Percentiles rank a stretch among this genome's conserved stretches.
These are phyloP conservation scores for Dromaius novaehollandiae DNA, from an alignment of 2,113 vertebrate species.

Conservation along the genomic window DNA sequence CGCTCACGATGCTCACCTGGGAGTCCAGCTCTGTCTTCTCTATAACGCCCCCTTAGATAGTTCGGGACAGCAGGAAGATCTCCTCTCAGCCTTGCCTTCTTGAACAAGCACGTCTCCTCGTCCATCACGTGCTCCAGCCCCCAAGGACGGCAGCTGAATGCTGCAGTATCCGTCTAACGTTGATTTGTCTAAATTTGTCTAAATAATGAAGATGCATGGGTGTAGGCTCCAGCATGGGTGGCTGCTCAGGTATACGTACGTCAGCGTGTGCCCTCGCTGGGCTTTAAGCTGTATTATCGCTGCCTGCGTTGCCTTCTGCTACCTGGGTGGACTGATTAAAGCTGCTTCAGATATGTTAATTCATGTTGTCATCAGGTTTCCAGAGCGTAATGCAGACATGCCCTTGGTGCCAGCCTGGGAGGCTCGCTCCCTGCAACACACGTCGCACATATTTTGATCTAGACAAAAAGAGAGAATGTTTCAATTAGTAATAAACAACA, in stretches of 20 bases:
- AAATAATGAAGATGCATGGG: background rate
- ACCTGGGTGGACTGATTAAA: background rate
- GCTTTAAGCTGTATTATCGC: background rate
- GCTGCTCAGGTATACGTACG: rapidly evolving
- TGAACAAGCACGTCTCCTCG: background rate
- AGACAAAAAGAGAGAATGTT: conserved; percentile 5
- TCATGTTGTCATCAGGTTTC: rapidly evolving
- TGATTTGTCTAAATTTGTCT: background rate
- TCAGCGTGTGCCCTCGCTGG: rapidly evolving
- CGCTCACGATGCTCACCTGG: background rate
- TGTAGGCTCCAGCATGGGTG: background rate
- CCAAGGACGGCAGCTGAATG: background rate
- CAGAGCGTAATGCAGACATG: background rate
- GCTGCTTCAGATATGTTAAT: background rate
- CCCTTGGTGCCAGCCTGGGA: background rate
- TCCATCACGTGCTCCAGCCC: background rate
- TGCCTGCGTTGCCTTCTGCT: background rate
- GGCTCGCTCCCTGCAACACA: background rate
- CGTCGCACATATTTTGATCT: background rate
- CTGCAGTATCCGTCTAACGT: background rate
- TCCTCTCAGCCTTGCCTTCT: background rate
- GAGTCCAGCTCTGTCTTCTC: background rate
- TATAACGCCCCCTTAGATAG: rapidly evolving
- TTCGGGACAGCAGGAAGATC: background rate
- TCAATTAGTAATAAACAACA: conserved; percentile 46